Base-by-base conservation (phyloP, 2,797 vertebrate genomes). In the Phoxinus dragarum region DNA sequence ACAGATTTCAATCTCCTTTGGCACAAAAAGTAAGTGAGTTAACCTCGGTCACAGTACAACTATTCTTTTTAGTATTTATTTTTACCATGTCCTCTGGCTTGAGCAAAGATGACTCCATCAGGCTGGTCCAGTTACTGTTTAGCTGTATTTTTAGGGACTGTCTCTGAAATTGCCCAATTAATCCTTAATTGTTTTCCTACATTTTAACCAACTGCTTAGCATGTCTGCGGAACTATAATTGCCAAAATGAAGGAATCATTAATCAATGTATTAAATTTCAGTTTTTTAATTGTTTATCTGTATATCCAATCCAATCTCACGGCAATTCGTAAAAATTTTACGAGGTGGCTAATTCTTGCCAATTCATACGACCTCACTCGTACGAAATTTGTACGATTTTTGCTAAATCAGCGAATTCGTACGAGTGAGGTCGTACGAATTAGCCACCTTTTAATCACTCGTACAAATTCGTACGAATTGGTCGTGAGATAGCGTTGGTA, bases 11-110 rank as follows among this genome's bases (percentile, higher is more conserved):
- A 21, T 17, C 6, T 34, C 17, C 31, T 67, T 80, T 80, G 27
- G 27, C 9, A 68, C 1, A 23, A 72, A 74, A 74, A 74, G 36
- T 9, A 52, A 27, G 14, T 4, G 27, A 78, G 47, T 59, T 71
- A 78, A 84, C 73, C 36, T 52, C 8, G 17, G 23, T 44, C 49
- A 83, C 31, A 84, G 47, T 31, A n/a, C 6, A 76, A 27, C 23
- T 34, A 23, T 69, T 76, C 2, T 79, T 79, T 64, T 40, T 6
- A 27, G 23, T 2, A 5, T 27, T 52, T 83, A 9, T 64, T 80
- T 80, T 27, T 2, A 31, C 23, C 27, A 8, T n/a, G 21, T 76
- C 21, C 11, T 59, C 21, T 12, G 16, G 36, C 75, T 42, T 66
- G 7, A 44, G 21, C 7, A 31, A 9, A 16, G 14, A 79, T 2